A percentile compares a stretch with the other conserved stretches of the same genome.
Conservation (phyloP, 1,140 invertebrate species). For the Macrocentrus cingulum region DNA sequence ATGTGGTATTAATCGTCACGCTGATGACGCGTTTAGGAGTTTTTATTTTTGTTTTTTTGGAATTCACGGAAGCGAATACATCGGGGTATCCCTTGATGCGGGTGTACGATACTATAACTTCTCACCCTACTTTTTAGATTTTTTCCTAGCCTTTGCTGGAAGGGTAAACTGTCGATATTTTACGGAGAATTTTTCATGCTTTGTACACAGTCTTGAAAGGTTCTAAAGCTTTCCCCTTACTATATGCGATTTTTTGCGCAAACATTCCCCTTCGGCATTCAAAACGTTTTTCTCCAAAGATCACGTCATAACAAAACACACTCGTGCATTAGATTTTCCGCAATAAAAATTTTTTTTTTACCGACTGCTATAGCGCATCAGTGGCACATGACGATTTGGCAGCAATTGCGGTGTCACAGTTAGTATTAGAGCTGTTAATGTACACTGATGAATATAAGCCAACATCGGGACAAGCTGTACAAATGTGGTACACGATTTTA, state of each 20-base stretch:
- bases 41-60: conserved; percentile 15
- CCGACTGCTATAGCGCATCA: neutral
- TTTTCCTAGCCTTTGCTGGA: conserved; percentile 10
- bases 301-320: conserved; percentile 12
- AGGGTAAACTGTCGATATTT: conserved; percentile 29
- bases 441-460: neutral
- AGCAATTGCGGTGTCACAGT: conserved; percentile 7
- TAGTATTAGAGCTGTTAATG: no score
- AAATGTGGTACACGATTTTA: conserved; percentile 28
- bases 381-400: neutral
- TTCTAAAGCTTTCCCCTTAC: conserved; percentile 18
- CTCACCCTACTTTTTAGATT: conserved; percentile 5
- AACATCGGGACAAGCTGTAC: conserved; percentile 12
- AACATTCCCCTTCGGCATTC: conserved; percentile 16
- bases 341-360: conserved; percentile 2
- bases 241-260: conserved; percentile 30
- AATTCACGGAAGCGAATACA: conserved; percentile 28
- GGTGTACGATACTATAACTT: conserved; percentile 16
- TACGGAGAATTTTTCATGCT: conserved; percentile 32
- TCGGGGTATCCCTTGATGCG: conserved; percentile 7
- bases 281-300: conserved; percentile 14
- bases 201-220: conserved; percentile 28
- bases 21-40: no score
- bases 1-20: neutral
- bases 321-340: conserved; percentile 6